phyloP scores from a whole-genome alignment of 1,140 invertebrate species.

The Temnothorax longispinosus region DNA sequence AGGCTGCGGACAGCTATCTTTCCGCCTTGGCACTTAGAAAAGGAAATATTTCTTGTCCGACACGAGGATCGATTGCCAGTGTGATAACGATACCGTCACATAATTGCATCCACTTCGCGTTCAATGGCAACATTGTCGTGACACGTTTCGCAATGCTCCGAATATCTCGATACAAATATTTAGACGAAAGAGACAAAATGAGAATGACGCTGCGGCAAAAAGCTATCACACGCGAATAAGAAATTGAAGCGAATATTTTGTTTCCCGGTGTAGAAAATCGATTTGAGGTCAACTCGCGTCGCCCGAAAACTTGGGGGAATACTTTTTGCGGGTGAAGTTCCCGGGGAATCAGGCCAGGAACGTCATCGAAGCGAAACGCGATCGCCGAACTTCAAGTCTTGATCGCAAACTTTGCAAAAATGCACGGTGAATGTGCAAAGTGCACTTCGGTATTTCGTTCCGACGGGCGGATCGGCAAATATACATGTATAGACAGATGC shows the following conservation, averaged over 20 bases:
- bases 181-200: neutral
- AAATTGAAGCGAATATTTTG: conserved; percentile 27
- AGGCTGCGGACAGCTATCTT: neutral
- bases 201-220: neutral
- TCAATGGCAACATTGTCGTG: neutral
- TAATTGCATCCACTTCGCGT: conserved; percentile 9
- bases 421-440: neutral
- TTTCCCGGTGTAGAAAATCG: conserved; percentile 29
- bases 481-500: neutral
- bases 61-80: conserved; percentile 7
- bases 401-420: conserved; percentile 43
- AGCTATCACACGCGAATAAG: neutral
- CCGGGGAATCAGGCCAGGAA: conserved; percentile 10
- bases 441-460: conserved; percentile 4
- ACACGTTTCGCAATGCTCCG: neutral
- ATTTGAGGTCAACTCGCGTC: neutral
- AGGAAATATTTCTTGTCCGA: conserved; percentile 14
- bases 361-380: conserved; percentile 35
- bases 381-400: conserved; percentile 17
- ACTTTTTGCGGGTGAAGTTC: conserved; percentile 24
- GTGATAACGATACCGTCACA: neutral
- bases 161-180: neutral
- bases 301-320: conserved; percentile 30
- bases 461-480: conserved; percentile 1
- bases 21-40: neutral